Evolutionary conservation across 2,888 invertebrate species (phyloP), one percentile per base, ranked within the genome.

Genomic region (Neria commutata): DNA sequence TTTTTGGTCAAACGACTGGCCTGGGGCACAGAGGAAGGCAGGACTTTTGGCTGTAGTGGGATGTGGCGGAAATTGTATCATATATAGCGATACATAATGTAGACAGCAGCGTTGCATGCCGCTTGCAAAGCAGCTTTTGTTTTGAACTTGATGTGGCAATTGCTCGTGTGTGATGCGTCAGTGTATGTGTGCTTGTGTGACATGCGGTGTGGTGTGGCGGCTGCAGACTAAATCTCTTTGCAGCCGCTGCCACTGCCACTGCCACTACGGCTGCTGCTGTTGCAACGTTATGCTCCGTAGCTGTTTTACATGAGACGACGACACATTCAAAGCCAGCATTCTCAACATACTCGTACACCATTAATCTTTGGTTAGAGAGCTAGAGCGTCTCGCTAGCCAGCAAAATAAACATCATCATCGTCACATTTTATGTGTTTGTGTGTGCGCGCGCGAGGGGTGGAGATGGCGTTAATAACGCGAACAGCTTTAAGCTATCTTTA

Each of bases 81-180:
- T 11, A 37, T 14, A n/a, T 4, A n/a, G 37, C 37, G 37, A 37
- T 37, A 37, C 37, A n/a, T 37, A 37, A n/a, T 14, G 11, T 6
- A 4, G n/a, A 37, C n/a, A 19, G 19, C 14, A 21, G 2, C 21
- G 42, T 21, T 37, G 37, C 37, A 37, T 37, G 37, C 37, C 37
- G 3, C 16, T 25, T 24, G 45, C n/a, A n/a, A 21, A 23, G 34
- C 10, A 29, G 62, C 46, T 53, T 60, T 60, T 62, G 60, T 60
- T 62, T 62, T 60, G 53, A 50, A 60, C 51, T 47, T 57, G 46
- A 57, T 57, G 60, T 62, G 57, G 60, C 50, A 58, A 60, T 55
- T 57, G 14, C 42, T 5, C 42, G 17, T 42, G 57, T 25, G 26
- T 48, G 48, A 54, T 49, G 53, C 49, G 48, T 24, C n/a, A n/a